Base-by-base conservation (phyloP, 2,888 invertebrate species). In the Hanleya hanleyi region DNA sequence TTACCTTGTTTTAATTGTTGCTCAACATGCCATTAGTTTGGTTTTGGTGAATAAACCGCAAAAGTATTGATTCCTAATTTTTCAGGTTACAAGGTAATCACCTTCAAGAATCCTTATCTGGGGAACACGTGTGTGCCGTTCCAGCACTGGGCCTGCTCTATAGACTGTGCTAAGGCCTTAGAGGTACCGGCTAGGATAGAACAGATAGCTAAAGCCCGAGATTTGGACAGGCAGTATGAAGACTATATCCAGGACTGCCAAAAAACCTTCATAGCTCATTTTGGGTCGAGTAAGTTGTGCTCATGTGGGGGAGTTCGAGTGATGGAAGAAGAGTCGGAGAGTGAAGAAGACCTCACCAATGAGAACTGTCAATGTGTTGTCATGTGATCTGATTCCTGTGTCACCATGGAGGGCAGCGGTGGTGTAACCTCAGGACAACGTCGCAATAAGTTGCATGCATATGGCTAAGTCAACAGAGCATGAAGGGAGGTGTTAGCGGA, bases 41-140 rank as follows among this genome's bases (percentile, higher is more conserved):
- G n/a, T n/a, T n/a, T n/a, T n/a, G n/a, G n/a, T n/a, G n/a, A n/a
- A n/a, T n/a, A n/a, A n/a, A n/a, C n/a, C n/a, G n/a, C n/a, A n/a
- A n/a, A n/a, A n/a, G n/a, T n/a, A n/a, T n/a, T n/a, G n/a, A n/a
- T n/a, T n/a, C n/a, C n/a, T n/a, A n/a, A n/a, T 32, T 66, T 82
- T 82, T 47, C 83, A 91, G 91, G 91, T 61, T 91, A 87, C 83
- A 91, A 91, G 80, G 91, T 91, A 71, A 91, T 91, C 73, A 91
- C 91, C 3, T 92, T 92, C 81, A 90, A 91, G 82, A 91, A 91
- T 76, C 91, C 91, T 0, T 91, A 91, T 78, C 82, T 91, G 47
- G 91, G 91, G 6, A 92, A 92, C 84, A 91, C 91, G 0, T 92
- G 92, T 84, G 91, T 92, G 38, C 91, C 91, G 47, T 92, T 92